Base-by-base conservation (phyloP, 2,888 invertebrate species). In the Petrolisthes manimaculis region DNA sequence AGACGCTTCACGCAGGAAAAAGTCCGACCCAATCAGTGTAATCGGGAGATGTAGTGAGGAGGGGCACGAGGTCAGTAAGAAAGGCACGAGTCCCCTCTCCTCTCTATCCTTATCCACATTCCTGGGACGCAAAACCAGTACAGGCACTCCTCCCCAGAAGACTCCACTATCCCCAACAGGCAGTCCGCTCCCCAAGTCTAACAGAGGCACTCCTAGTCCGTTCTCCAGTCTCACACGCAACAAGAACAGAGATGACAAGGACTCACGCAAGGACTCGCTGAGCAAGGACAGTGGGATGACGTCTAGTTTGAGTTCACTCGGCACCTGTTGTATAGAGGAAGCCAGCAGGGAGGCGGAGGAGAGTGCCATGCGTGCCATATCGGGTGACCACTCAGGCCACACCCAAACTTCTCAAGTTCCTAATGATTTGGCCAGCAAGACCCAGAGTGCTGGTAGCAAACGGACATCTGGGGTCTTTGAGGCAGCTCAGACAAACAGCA, bases 91-190 rank as follows among this genome's bases (percentile, higher is more conserved):
- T 67, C 84, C 87, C 24, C 74, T 91, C n/a, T 86, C 89, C 24
- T 86, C 89, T 55, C 56, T 89, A 5, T 82, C 89, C 84, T 91
- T 89, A 5, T 82, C 89, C 82, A 91, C 88, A 53, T 82, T 91
- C 14, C 77, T 91, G n/a, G 92, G 92, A 8, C 91, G 93, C 8
- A 94, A 93, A 91, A 92, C 92, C 84, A 93, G 93, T 6, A 71
- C 71, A 0, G 93, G 93, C 6, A 93, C 93, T 4, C 93, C 94
- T 9, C 93, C 94, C 9, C 93, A 94, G 4, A 94, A 93, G 91
- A 93, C 93, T 92, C 92, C 92, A 6, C 92, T 93, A 4, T 93
- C 93, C 12, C 92, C 92, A 92, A 91, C 89, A 21, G 89, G 91
- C 55, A 91, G 89, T 84, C 91, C 91, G 24, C 83, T 91, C 24